Base-by-base conservation (phyloP, 2,113 vertebrate species). In the Talpa occidentalis region DNA sequence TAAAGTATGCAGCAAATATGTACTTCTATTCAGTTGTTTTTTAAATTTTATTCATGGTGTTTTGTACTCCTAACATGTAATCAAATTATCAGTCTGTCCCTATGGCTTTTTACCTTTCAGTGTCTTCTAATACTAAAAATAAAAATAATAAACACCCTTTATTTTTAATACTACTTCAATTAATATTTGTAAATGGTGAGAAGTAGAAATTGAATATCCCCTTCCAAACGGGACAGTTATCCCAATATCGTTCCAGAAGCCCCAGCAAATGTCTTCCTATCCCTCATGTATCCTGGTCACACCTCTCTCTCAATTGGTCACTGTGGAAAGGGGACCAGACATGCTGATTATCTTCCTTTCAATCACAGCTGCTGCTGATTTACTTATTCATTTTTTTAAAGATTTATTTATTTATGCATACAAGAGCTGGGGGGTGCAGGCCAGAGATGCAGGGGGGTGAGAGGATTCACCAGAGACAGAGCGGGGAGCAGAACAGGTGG, bases 31-130 rank as follows among this genome's bases (percentile, higher is more conserved):
- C 42, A 37, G 7, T 86, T 76, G 40, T 10, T 76, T 82, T 60
- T 52, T 76, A 87, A 91, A 77, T 69, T n/a, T 74, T 92, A 77
- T 62, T 89, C 28, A 52, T 52, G 15, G n/a, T 40, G n/a, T 35
- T 35, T 35, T 89, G 47, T 32, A 24, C 19, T 59, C 56, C 56
- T 59, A 16, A 16, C 15, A 52, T 52, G 49, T 52, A 14, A 52
- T 52, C 49, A 52, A 52, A 52, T 52, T 52, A 52, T 52, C 49
- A 52, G 12, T 52, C 49, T 52, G 49, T 52, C 49, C 49, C 15
- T 52, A 52, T 52, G 49, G 49, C 15, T 14, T 52, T 52, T 52
- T 52, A 11, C 30, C 35, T 81, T 94, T 82, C 72, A 74, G 42
- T 26, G 6, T 74, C 73, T 92, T 54, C 28, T 62, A 73, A 92